A percentile compares a stretch with the other conserved stretches of the same genome.
phyloP scores from a whole-genome alignment of 64 coral and sea anemone genomes.

The Orbicella faveolata region DNA sequence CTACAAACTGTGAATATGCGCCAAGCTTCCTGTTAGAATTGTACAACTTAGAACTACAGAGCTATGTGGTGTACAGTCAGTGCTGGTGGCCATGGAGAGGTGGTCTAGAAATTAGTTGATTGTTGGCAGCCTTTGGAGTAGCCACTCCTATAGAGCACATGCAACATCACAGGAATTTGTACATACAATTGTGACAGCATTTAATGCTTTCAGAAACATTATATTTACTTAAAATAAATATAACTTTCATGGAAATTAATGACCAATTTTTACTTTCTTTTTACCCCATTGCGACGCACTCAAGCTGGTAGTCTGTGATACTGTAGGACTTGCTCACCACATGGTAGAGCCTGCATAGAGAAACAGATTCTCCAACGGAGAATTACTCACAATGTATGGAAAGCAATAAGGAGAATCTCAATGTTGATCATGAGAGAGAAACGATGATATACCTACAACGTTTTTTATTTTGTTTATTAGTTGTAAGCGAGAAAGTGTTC shows the following conservation, averaged over 20 bases:
- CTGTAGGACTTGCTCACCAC: neutral
- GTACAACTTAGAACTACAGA: neutral
- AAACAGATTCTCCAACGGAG: too few relatives aligned
- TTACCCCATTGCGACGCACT: neutral
- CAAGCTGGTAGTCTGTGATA: neutral
- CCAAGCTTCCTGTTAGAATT: neutral
- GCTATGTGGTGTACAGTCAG: neutral
- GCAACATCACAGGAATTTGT: neutral
- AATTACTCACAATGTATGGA: too few relatives aligned
- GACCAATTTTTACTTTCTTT: neutral
- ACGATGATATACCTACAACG: too few relatives aligned
- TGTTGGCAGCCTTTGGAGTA: neutral
- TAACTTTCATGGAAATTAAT: neutral
- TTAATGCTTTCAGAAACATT: neutral
- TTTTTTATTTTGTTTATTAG: too few relatives aligned
- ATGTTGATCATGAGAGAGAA: too few relatives aligned
- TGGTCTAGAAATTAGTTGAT: neutral
- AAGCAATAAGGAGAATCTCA: too few relatives aligned
- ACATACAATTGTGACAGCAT: neutral
- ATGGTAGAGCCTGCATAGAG: too few relatives aligned
- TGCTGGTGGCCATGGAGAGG: neutral
- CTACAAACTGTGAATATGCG: slow-evolving; percentile 74
- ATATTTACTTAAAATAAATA: neutral
- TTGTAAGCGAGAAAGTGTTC: too few relatives aligned
- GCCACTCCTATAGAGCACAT: neutral